phyloP scores from a whole-genome alignment of 2,113 vertebrate genomes.

The Anarrhichthys ocellatus region DNA sequence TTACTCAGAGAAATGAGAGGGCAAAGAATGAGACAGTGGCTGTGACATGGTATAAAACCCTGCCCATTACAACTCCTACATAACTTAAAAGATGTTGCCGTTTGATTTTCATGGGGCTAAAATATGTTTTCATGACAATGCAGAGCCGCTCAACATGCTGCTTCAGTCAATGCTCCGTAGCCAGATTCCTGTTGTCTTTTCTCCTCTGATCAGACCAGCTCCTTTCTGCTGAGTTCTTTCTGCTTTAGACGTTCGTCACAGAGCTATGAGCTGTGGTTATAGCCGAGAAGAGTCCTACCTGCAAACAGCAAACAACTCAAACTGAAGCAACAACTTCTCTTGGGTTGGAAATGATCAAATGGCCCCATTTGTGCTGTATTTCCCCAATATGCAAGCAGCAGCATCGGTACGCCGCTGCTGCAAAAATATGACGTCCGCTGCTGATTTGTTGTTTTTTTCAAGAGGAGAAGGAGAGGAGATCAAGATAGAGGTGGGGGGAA shows the following conservation, averaged over 20 bases:
- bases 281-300: no score
- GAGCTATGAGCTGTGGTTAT: not conserved
- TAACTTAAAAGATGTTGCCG: not conserved
- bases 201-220: no score
- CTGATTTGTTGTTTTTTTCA: no score
- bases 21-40: not conserved
- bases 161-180: not conserved
- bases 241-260: no score
- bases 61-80: not conserved
- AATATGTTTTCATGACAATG: not conserved
- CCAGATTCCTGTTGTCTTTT: not conserved
- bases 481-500: no score
- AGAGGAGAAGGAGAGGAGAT: no score
- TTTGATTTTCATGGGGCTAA: not conserved
- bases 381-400: no score
- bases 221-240: no score
- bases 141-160: not conserved
- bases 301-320: not conserved
- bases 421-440: not conserved
- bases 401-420: no score
- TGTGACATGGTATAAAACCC: not conserved
- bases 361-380: not conserved
- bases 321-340: not conserved
- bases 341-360: not conserved
- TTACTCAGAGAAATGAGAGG: conserved; percentile 20